Evolutionary conservation across 2,797 vertebrate species (phyloP), one percentile per base, ranked within the genome.

Genomic region (Acanthornis magna): DNA sequence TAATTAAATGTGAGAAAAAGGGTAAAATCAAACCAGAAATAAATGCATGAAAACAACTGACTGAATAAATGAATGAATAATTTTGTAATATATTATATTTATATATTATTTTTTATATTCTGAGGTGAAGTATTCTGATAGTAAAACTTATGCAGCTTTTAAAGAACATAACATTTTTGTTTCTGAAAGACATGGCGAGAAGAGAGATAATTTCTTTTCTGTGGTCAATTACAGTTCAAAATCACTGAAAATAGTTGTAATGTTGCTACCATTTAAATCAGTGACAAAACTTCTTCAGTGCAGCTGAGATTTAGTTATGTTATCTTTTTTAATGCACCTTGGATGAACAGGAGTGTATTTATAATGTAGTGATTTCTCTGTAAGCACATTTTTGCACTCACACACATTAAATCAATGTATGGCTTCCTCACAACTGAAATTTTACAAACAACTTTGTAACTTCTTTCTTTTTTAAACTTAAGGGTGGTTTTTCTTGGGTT

Each of bases 1-100:
- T 72, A 96, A 96, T 96, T 96, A 96, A 95, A 93, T 89, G 32
- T 77, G 84, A 94, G 93, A 88, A 61, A 89, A 42, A 40, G 1
- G 4, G 32, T 17, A 29, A 61, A 93, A 70, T 10, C 6, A 50
- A 73, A 34, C 4, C 47, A 61, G 16, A 94, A 47, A 18, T n/a
- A 93, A 94, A 74, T 55, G 29, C 85, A 57, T 76, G 55, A 84
- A 13, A 95, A 43, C 3, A 43, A 61, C 10, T 11, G 10, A 58
- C 66, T 54, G 38, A 79, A 89, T 29, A 16, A 65, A 89, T 57
- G 6, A 75, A 83, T 63, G 25, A 72, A 73, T 23, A 92, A 42
- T 16, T 42, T 42, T 42, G n/a, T 42, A 14, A 42, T 42, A 42
- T 42, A 42, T 42, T 42, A 16, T 42, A 42, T 42, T 42, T 42